Evolutionary conservation across 1,140 invertebrate species (phyloP), one percentile per base, ranked within the genome.

Genomic region (Lepidostoma basale): DNA sequence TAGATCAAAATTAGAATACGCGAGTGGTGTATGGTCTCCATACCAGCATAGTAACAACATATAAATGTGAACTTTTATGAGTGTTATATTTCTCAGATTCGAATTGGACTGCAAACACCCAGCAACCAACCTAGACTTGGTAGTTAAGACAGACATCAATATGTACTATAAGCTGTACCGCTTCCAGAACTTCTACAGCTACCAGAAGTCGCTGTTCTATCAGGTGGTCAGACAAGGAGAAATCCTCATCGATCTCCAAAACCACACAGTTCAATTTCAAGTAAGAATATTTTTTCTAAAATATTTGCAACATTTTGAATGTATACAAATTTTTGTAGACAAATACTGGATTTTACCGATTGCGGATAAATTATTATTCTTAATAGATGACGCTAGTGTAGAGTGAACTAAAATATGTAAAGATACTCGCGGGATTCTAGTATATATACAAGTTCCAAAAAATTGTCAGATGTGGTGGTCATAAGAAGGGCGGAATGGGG

Each of bases 31-130:
- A n/a, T n/a, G n/a, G n/a, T n/a, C n/a, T n/a, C n/a, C n/a, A n/a
- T n/a, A n/a, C n/a, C n/a, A 22, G 26, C 18, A 52, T 28, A 49
- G 22, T 49, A 12, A 9, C 2, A 18, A 18, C 14, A 42, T 62
- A 22, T 42, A 22, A 9, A 42, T 33, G 40, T 47, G 12, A 63
- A 30, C 25, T 6, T 52, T 54, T n/a, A n/a, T n/a, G n/a, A n/a
- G n/a, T n/a, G n/a, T n/a, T 23, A 26, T 42, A 36, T 6, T 47
- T 67, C 68, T 36, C 39, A 72, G 85, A 4, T 88, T 92, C 65
- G 77, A 79, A 0, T 74, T 92, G 12, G 82, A 77, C 54, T 90
- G 89, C 10, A 84, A 81, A 25, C 92, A 94, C 77, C 85, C 86
- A 0, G 87, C 84, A 1, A 92, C 90, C 0, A 86, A 85, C 45